Evolutionary conservation across 2,888 invertebrate species (phyloP), one percentile per base, ranked within the genome.

Genomic region (Drymonia ruficornis): DNA sequence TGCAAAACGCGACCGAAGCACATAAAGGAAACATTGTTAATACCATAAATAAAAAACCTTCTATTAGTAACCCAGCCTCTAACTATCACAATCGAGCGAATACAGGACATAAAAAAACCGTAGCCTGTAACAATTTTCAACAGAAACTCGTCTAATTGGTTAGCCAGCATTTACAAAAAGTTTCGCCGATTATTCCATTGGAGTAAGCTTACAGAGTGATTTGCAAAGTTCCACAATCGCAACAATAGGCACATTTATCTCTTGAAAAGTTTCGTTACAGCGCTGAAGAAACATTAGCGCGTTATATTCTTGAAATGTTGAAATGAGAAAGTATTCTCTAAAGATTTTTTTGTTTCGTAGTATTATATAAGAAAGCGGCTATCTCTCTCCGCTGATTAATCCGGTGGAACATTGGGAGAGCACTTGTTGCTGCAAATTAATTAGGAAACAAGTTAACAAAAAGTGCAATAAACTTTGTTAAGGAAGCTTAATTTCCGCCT

Each of bases 401-500:
- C 64, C 59, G 28, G 57, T 59, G 50, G 51, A 68, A 69, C 71
- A 72, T 75, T 76, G 63, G 63, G 44, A 54, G 62, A 69, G 75
- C 76, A 87, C 89, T 88, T 89, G 87, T 89, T 87, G 88, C 89
- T 84, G 70, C 67, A 80, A 84, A 89, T 86, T 89, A 88, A 86
- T 87, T 86, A 86, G 81, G 77, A 82, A 84, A 84, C 85, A 86
- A 87, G 84, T 84, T 86, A 84, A 84, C 85, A 89, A 88, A 89
- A 88, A 87, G 75, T 88, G 87, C 84, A 86, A 87, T 88, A 86
- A 86, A 85, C 79, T 86, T 85, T 79, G 81, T 82, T 85, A 83
- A 83, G 83, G 84, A 81, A 84, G 84, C 84, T 85, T 86, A 85
- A 89, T 89, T 87, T 86, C 84, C 84, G 81, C 70, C 74, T 73